These are phyloP conservation scores for Gymnopithys bicolor DNA, from an alignment of 2,797 vertebrate genomes.

Conservation along the genomic window DNA sequence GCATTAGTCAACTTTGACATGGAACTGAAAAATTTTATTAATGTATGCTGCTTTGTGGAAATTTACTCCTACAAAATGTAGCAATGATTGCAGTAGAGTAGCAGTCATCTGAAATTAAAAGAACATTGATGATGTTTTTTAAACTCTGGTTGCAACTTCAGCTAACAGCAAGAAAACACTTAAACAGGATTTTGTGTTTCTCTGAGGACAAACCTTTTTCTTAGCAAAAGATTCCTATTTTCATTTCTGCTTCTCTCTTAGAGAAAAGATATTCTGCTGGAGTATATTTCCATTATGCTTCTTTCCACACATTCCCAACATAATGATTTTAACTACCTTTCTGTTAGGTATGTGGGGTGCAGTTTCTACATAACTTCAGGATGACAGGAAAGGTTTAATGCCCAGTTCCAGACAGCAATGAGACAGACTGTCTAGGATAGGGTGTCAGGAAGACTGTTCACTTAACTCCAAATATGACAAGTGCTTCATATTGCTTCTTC, in stretches of 20 bases:
- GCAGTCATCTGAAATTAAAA: neutral
- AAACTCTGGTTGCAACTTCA: neutral
- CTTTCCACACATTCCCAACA: neutral
- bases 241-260: neutral
- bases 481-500: neutral
- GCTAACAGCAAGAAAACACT: neutral
- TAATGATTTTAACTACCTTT: neutral
- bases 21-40: neutral
- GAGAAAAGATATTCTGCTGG: neutral
- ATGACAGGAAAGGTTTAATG: neutral
- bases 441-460: neutral
- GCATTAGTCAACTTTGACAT: neutral
- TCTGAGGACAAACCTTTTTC: neutral
- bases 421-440: neutral
- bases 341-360: neutral
- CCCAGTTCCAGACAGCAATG: neutral
- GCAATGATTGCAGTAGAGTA: neutral
- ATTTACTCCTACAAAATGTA: neutral
- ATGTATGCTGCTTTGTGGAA: neutral
- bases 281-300: neutral
- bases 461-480: neutral
- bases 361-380: neutral
- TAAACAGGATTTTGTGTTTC: neutral
- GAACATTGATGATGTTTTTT: neutral
- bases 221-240: neutral